These are phyloP conservation scores for Drosophila punjabiensis DNA, from an alignment of 1,140 invertebrate genomes.

Conservation along the genomic window DNA sequence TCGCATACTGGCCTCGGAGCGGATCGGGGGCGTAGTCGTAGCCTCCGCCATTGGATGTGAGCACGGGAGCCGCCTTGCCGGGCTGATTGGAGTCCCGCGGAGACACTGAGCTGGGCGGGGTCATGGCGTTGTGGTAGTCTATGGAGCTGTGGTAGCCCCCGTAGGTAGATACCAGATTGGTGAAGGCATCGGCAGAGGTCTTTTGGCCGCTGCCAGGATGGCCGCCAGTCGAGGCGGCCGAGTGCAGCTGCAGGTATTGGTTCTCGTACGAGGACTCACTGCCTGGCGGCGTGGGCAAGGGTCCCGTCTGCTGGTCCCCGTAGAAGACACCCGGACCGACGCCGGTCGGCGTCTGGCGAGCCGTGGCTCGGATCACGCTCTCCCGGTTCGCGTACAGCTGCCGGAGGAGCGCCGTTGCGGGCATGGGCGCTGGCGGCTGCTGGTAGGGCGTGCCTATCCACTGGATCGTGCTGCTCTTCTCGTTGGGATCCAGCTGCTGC, in stretches of 20 bases:
- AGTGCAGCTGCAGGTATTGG: conserved; percentile 89
- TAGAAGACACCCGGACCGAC: conserved; percentile 81
- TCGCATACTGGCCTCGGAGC: conserved; percentile 74
- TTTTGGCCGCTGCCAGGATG: conserved; percentile 74
- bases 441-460: conserved; percentile 95
- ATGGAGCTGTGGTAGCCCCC: conserved; percentile 89
- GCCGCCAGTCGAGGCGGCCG: conserved; percentile 85
- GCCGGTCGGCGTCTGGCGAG: conserved; percentile 83
- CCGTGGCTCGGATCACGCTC: conserved; percentile 94
- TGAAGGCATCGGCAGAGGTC: conserved; percentile 86
- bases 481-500: conserved; percentile 71
- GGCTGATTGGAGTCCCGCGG: conserved; percentile 89
- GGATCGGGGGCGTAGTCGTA: conserved; percentile 80
- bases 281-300: conserved; percentile 94
- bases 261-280: conserved; percentile 92
- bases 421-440: conserved; percentile 88
- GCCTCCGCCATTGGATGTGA: conserved; percentile 83
- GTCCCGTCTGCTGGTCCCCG: conserved; percentile 88
- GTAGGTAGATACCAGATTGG: conserved; percentile 88
- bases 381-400: conserved; percentile 97
- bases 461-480: conserved; percentile 92
- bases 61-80: conserved; percentile 90
- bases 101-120: conserved; percentile 97
- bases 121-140: conserved; percentile 96
- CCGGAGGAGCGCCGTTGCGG: conserved; percentile 94